phyloP scores from a whole-genome alignment of 2,113 vertebrate species.

The Dasyurus viverrinus region DNA sequence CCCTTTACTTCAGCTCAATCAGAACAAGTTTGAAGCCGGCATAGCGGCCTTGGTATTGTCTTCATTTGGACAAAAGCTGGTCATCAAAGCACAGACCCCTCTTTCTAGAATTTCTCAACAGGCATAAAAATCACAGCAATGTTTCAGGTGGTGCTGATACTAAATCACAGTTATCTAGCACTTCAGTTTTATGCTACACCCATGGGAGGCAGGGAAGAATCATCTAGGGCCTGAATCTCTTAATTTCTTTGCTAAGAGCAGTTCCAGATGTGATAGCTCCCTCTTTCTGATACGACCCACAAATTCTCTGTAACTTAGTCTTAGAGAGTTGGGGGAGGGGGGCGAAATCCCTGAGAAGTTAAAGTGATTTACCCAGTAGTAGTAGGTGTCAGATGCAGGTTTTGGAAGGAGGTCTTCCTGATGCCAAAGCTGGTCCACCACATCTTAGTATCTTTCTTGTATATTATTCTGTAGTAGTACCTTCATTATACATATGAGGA shows the following conservation, averaged over 20 bases:
- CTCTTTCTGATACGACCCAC: background rate
- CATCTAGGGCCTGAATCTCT: background rate
- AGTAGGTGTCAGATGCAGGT: background rate
- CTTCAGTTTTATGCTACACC: background rate
- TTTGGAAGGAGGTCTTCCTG: background rate
- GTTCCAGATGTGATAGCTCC: background rate
- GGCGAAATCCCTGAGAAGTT: background rate
- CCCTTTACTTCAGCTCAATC: slow-evolving; percentile 26
- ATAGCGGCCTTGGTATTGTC: slow-evolving; percentile 18
- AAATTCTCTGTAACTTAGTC: background rate
- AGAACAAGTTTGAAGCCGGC: slow-evolving; percentile 39
- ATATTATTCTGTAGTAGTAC: background rate
- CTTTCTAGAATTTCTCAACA: slow-evolving; percentile 29
- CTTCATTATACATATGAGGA: background rate
- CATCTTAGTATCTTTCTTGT: background rate
- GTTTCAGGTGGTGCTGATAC: background rate
- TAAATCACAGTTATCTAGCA: background rate
- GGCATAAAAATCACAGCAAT: background rate
- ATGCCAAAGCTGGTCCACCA: background rate
- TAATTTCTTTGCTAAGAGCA: background rate
- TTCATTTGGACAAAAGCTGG: slow-evolving; percentile 18
- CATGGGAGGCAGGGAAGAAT: background rate
- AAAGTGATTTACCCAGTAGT: background rate
- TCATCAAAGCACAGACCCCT: background rate
- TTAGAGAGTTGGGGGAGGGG: background rate